These are phyloP conservation scores for Mayetiola destructor DNA, from an alignment of 2,888 invertebrate species.

Conservation along the genomic window DNA sequence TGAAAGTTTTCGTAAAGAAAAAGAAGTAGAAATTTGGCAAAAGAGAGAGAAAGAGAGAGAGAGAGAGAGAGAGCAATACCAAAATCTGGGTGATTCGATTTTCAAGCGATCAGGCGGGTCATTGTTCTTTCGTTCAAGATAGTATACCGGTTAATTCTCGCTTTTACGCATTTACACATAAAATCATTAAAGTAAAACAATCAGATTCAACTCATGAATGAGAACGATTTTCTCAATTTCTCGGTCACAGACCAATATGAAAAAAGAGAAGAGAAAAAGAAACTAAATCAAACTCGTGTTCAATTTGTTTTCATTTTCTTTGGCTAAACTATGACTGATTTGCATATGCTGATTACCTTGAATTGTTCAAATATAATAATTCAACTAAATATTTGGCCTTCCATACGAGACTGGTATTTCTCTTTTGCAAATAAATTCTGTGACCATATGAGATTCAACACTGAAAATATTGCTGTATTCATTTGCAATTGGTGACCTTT, in stretches of 20 bases:
- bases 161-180: not conserved
- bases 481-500: too few relatives aligned
- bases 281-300: not conserved
- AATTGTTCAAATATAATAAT: conserved; percentile 7
- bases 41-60: too few relatives aligned
- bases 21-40: too few relatives aligned
- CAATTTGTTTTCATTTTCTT: not conserved
- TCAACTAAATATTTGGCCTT: not conserved
- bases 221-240: too few relatives aligned
- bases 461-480: too few relatives aligned
- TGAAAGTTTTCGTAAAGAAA: too few relatives aligned
- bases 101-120: not conserved
- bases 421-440: not conserved
- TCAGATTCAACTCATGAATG: too few relatives aligned
- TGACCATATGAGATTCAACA: not conserved
- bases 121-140: not conserved
- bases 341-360: conserved; percentile 1
- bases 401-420: not conserved
- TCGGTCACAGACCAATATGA: not conserved
- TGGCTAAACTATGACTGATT: not conserved
- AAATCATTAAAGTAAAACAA: too few relatives aligned
- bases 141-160: conserved; percentile 4
- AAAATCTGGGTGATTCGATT: too few relatives aligned
- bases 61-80: too few relatives aligned
- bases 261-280: not conserved